A percentile compares a stretch with the other conserved stretches of the same genome.
Evolutionary conservation across 2,888 invertebrate genomes (phyloP).

Genomic region (Rutpela maculata): DNA sequence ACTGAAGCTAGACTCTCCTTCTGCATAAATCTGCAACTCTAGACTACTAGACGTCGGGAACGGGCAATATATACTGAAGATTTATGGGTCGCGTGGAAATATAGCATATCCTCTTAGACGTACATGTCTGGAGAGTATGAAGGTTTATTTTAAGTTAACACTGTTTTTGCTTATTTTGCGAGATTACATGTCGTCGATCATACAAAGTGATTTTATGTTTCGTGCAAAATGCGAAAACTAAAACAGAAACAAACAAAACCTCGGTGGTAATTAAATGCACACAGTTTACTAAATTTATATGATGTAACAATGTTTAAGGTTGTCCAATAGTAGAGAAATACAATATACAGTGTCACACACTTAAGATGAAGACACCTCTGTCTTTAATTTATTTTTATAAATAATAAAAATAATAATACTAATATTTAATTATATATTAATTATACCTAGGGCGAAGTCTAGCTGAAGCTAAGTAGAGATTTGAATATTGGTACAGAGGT

Average conservation of each 20-base stretch:
- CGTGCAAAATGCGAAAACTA: background rate
- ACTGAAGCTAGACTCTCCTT: slow-evolving; percentile 41
- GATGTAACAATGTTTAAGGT: too few relatives aligned
- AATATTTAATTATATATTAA: background rate
- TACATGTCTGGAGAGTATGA: slow-evolving; percentile 47
- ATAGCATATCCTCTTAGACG: slow-evolving; percentile 53
- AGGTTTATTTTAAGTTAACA: slow-evolving; percentile 46
- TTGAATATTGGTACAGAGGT: too few relatives aligned
- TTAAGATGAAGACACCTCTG: too few relatives aligned
- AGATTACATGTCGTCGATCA: slow-evolving; percentile 49
- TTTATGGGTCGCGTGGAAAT: slow-evolving; percentile 53
- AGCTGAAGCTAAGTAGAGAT: too few relatives aligned
- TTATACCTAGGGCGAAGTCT: too few relatives aligned
- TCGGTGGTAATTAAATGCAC: background rate
- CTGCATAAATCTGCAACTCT: slow-evolving; percentile 42
- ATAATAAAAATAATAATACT: too few relatives aligned
- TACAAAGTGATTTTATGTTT: slow-evolving; percentile 16
- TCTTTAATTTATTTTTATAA: too few relatives aligned
- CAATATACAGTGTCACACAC: too few relatives aligned
- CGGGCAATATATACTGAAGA: slow-evolving; percentile 49
- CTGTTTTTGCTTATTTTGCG: slow-evolving; percentile 40
- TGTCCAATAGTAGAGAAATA: too few relatives aligned
- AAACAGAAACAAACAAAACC: background rate
- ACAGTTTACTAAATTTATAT: too few relatives aligned
- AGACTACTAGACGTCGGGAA: slow-evolving; percentile 41